phyloP scores from a whole-genome alignment of 2,113 vertebrate species.

The Chlorodrepanis virens region DNA sequence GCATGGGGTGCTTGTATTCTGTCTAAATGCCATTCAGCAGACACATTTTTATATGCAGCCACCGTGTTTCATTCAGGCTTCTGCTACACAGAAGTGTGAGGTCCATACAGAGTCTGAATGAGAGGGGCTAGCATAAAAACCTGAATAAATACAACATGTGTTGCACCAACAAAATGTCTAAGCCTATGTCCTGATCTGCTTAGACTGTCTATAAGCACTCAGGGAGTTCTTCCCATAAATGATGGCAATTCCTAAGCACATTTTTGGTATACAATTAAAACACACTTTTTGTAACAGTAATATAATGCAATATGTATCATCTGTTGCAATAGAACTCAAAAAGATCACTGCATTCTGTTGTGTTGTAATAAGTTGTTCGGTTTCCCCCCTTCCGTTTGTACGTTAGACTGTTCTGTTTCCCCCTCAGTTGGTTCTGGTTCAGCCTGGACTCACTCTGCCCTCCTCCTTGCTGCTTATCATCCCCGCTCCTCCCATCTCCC shows the following conservation, averaged over 20 bases:
- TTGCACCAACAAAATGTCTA: not conserved
- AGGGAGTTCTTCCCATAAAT: not conserved
- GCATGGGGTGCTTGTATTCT: not conserved
- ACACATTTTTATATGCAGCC: not conserved
- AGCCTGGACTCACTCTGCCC: too few species aligned
- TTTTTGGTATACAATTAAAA: conserved; percentile 52
- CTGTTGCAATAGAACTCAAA: conserved; percentile 18
- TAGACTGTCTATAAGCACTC: not conserved
- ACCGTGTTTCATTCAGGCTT: not conserved
- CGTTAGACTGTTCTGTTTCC: too few species aligned
- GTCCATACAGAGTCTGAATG: not conserved
- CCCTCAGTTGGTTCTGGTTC: too few species aligned
- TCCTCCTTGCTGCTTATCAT: too few species aligned
- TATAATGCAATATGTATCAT: not conserved
- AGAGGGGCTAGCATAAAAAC: not conserved
- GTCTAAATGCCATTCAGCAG: not conserved
- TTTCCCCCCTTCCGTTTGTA: too few species aligned
- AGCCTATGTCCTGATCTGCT: not conserved
- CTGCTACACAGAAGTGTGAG: not conserved
- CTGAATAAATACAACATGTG: not conserved
- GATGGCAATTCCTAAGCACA: not conserved
- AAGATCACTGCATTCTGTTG: not conserved
- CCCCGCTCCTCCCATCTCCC: too few species aligned
- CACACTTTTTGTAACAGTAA: conserved; percentile 7
- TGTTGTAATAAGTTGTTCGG: too few species aligned